Evolutionary conservation across 2,888 invertebrate species (phyloP).

Genomic region (Subacronicta megacephala): DNA sequence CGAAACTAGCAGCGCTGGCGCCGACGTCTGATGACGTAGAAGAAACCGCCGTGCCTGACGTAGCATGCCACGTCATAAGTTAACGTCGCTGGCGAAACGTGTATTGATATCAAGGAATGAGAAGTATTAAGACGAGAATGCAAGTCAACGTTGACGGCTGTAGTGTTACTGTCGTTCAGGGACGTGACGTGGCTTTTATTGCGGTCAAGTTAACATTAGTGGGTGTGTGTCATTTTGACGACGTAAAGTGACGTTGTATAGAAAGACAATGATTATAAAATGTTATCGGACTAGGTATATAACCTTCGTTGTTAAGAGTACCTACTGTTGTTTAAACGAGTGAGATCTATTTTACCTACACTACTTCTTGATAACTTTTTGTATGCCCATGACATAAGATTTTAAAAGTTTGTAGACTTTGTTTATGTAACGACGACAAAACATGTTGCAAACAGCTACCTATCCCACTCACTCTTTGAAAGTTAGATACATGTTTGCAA

Average conservation of each 20-base stretch:
- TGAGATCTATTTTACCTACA: constrained; percentile 39
- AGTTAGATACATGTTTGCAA: too few species aligned
- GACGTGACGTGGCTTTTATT: not conserved
- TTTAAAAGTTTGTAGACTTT: too few species aligned
- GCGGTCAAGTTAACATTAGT: not conserved
- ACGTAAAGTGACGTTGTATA: constrained; percentile 40
- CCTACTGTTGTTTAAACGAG: constrained; percentile 37
- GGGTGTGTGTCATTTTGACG: constrained; percentile 2
- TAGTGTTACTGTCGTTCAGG: not conserved
- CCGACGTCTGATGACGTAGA: constrained; percentile 62
- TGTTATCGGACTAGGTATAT: constrained; percentile 27
- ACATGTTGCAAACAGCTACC: too few species aligned
- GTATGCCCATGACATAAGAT: constrained; percentile 1
- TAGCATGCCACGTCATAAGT: constrained; percentile 68
- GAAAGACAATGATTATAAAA: constrained; percentile 25
- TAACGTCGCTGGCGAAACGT: constrained; percentile 52
- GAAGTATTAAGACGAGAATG: not conserved
- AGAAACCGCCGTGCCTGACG: constrained; percentile 55
- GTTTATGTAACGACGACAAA: too few species aligned
- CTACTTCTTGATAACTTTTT: constrained; percentile 40
- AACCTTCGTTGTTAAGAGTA: constrained; percentile 30
- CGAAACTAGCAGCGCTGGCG: constrained; percentile 70
- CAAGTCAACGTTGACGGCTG: not conserved
- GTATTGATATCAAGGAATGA: constrained; percentile 3
- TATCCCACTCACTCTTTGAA: too few species aligned